phyloP scores from a whole-genome alignment of 2,888 invertebrate genomes.

The Coleophora flavipennella region DNA sequence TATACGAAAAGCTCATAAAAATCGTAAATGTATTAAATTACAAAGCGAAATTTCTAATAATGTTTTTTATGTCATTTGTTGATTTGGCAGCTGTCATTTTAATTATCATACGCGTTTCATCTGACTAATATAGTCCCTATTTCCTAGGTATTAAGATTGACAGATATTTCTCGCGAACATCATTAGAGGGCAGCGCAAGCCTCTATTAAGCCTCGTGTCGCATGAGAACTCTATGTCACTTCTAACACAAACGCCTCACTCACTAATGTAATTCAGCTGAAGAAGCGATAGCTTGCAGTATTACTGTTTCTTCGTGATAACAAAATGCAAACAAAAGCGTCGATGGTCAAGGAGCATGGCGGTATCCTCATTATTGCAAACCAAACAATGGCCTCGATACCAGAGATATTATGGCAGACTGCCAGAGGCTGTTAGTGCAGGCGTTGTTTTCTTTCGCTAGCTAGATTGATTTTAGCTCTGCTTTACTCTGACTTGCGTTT shows the following conservation, averaged over 20 bases:
- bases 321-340: not conserved
- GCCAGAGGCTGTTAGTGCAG: slow-evolving; percentile 10
- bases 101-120: too few species aligned
- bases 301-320: not conserved
- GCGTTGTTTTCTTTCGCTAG: slow-evolving; percentile 7
- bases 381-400: not conserved
- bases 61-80: too few species aligned
- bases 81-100: too few species aligned
- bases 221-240: slow-evolving; percentile 2
- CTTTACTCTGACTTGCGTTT: too few species aligned
- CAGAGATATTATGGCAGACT: slow-evolving; percentile 10
- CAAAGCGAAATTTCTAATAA: too few species aligned
- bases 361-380: not conserved
- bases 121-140: too few species aligned
- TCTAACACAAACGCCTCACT: not conserved
- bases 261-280: not conserved
- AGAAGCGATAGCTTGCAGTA: not conserved
- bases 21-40: too few species aligned
- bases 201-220: slow-evolving; percentile 1
- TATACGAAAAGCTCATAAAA: too few species aligned
- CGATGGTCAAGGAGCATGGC: not conserved
- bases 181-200: slow-evolving; percentile 5
- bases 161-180: not conserved
- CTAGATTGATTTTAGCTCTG: slow-evolving; percentile 5
- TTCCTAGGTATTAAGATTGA: not conserved